phyloP scores from a whole-genome alignment of 2,888 invertebrate genomes.

The Erannis defoliaria region DNA sequence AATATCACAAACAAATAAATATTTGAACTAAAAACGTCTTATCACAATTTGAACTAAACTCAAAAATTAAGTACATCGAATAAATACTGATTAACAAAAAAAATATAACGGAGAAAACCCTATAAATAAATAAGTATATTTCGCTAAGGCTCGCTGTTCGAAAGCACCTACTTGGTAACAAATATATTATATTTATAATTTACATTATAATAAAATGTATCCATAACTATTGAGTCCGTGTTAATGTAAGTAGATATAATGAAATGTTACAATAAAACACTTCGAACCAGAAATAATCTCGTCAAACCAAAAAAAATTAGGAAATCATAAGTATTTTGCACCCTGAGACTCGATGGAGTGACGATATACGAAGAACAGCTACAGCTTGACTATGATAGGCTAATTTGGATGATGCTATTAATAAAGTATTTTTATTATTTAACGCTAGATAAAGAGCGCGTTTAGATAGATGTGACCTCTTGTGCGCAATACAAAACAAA shows the following conservation, averaged over 20 bases:
- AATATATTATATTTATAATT: slow-evolving; percentile 39
- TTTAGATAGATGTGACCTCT: no score
- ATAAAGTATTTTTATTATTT: no score
- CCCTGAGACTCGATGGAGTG: no score
- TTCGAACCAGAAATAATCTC: no score
- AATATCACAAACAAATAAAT: slow-evolving; percentile 18
- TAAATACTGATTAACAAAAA: slow-evolving; percentile 37
- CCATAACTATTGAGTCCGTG: slow-evolving; percentile 45
- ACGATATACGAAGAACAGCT: no score
- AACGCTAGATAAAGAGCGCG: no score
- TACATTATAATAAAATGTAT: slow-evolving; percentile 25
- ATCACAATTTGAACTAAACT: slow-evolving; percentile 45
- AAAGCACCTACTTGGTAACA: slow-evolving; percentile 58
- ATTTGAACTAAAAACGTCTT: slow-evolving; percentile 14
- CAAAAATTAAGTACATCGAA: slow-evolving; percentile 39
- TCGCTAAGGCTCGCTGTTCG: slow-evolving; percentile 37
- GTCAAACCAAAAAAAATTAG: background rate
- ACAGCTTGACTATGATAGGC: no score
- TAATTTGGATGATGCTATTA: no score
- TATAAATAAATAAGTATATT: slow-evolving; percentile 27
- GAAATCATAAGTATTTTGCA: no score
- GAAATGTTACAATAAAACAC: background rate
- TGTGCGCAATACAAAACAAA: no score
- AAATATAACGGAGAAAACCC: background rate
- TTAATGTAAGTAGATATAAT: slow-evolving; percentile 7